Conservation (phyloP, 2,888 invertebrate species). For the Hoplodrina blanda region DNA sequence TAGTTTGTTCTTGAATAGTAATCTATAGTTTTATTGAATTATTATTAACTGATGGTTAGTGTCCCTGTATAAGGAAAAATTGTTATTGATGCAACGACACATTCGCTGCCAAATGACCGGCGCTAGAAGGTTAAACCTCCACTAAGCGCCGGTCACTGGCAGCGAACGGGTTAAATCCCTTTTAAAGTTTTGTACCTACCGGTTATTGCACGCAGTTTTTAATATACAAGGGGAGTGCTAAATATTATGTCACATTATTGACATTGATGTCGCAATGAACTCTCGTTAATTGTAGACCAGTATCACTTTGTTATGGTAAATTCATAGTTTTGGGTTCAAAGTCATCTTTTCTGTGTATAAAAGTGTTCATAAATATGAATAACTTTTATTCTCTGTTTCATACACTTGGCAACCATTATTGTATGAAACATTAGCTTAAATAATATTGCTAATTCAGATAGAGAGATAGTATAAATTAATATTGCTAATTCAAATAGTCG, state of each 20-base stretch:
- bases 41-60: no score
- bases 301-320: no score
- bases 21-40: no score
- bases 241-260: slow-evolving; percentile 7
- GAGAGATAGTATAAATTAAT: not conserved
- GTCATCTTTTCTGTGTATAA: no score
- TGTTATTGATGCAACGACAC: not conserved
- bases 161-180: no score
- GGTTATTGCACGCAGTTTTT: not conserved
- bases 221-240: not conserved
- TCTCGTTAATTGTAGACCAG: not conserved
- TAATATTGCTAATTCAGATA: not conserved
- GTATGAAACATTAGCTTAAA: not conserved
- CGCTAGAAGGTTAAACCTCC: no score
- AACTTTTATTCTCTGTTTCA: not conserved
- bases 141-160: no score
- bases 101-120: no score
- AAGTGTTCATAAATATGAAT: not conserved
- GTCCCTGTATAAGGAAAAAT: no score
- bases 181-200: not conserved
- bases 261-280: not conserved
- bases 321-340: not conserved
- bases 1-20: no score
- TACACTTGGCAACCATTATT: not conserved
- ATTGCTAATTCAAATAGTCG: not conserved